Base-by-base conservation (phyloP, 1,140 invertebrate species). In the Acromyrmex heyeri region DNA sequence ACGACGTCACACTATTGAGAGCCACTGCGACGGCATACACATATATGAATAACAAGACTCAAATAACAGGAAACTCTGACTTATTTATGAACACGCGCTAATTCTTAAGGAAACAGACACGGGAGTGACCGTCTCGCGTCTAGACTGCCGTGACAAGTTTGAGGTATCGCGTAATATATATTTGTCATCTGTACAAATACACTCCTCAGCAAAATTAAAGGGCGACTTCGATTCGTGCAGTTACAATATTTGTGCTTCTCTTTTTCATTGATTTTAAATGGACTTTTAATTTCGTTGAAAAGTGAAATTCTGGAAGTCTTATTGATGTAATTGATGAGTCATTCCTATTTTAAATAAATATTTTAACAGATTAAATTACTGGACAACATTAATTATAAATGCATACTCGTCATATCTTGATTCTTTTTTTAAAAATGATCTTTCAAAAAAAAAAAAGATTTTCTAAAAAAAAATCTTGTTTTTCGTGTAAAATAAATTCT, bases 51-150 rank as follows among this genome's bases (percentile, higher is more conserved):
- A 83, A 75, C 67, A 73, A 83, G 79, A 61, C 24, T 82, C 79
- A 44, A 73, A 59, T 73, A 82, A 75, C 69, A 83, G 55, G 69
- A 83, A 83, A 83, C n/a, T 57, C 69, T 12, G 55, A 75, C 69
- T 83, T 62, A 83, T 83, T 83, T 75, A 83, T 75, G 57, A 55
- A 83, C 18, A 50, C 57, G 79, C 70, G 79, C 57, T 83, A 83
- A 83, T 83, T 83, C 79, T 30, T 61, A 18, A 34, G 44, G 79
- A 83, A 73, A 83, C 79, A 83, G 70, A 83, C 69, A 21, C 79
- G 69, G 18, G 69, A 73, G 67, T 72, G 79, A 73, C 18, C 69
- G 67, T 72, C 53, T 61, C 38, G 79, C n/a, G 79, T 75, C 69
- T 83, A 83, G 55, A 75, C 69, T 73, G 24, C 50, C 79, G 18